phyloP scores from a whole-genome alignment of 2,797 vertebrate species.

The Hemibagrus guttatus region DNA sequence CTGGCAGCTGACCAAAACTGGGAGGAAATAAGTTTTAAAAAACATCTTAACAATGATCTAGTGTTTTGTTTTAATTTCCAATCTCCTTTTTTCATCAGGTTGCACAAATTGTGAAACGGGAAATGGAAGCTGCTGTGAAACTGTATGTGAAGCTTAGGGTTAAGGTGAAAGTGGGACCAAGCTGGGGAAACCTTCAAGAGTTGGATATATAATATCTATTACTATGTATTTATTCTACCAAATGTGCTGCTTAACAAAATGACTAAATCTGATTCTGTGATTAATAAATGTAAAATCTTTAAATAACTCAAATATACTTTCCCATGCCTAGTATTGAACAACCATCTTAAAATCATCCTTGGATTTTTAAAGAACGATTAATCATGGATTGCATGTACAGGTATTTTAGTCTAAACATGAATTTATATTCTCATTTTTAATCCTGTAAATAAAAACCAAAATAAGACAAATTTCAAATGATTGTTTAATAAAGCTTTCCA shows the following conservation, averaged over 20 bases:
- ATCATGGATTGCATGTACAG: slow-evolving; percentile 9
- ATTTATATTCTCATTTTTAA: neutral
- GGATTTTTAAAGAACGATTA: neutral
- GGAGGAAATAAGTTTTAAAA: neutral
- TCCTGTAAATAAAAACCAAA: slow-evolving; percentile 20
- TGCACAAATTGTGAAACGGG: slow-evolving; percentile 91
- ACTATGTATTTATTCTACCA: neutral
- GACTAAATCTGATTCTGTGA: neutral
- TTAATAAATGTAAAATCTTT: neutral
- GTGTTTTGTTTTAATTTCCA: neutral
- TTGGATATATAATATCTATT: slow-evolving; percentile 75
- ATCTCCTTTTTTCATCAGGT: slow-evolving; percentile 72
- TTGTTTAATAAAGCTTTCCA: neutral
- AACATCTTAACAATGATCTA: neutral
- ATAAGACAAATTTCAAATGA: neutral
- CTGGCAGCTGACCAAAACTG: neutral
- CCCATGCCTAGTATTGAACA: neutral
- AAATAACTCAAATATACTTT: neutral
- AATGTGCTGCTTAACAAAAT: neutral
- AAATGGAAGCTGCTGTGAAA: slow-evolving; percentile 91
- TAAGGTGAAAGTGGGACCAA: slow-evolving; percentile 89
- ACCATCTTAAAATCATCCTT: neutral
- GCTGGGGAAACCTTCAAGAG: slow-evolving; percentile 91
- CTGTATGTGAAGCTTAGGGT: slow-evolving; percentile 87
- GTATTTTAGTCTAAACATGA: neutral